A percentile compares a stretch with the other conserved stretches of the same genome.
Evolutionary conservation across 2,888 invertebrate species (phyloP).

Genomic region (Hoplodrina ambigua): DNA sequence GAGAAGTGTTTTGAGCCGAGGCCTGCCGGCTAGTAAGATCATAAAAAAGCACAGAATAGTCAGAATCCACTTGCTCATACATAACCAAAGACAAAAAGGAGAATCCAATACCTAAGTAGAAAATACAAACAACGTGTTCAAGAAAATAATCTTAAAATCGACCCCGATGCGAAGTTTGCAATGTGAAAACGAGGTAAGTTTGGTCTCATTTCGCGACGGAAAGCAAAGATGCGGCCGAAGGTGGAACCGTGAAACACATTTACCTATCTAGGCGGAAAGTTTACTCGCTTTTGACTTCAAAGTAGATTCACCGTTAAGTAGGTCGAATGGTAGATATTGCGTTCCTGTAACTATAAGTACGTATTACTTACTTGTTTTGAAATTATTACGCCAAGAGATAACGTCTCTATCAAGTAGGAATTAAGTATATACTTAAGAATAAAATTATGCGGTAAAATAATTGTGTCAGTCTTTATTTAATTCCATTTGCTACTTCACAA

Average conservation of each 20-base stretch:
- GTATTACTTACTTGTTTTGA: neutral
- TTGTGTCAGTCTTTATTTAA: neutral
- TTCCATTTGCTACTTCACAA: neutral
- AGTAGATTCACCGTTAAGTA: conserved; percentile 39
- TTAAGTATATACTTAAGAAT: neutral
- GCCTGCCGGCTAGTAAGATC: too few relatives aligned
- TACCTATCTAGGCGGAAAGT: conserved; percentile 46
- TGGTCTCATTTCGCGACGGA: conserved; percentile 41
- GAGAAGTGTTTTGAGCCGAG: too few relatives aligned
- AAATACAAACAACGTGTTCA: neutral
- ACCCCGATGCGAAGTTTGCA: conserved; percentile 18
- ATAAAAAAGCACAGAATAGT: too few relatives aligned
- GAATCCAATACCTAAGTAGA: neutral
- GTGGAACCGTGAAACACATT: conserved; percentile 50
- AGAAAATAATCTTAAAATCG: conserved; percentile 13
- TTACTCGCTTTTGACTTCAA: conserved; percentile 45
- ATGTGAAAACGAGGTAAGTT: conserved; percentile 41
- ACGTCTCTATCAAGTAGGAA: neutral
- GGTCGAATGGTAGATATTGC: conserved; percentile 23
- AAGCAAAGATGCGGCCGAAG: conserved; percentile 39
- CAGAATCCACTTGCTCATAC: neutral
- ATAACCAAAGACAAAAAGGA: neutral
- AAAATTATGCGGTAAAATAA: neutral
- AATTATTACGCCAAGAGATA: neutral
- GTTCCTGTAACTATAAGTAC: neutral